phyloP scores from a whole-genome alignment of 2,113 vertebrate genomes.

The Chamaetylas fuelleborni region DNA sequence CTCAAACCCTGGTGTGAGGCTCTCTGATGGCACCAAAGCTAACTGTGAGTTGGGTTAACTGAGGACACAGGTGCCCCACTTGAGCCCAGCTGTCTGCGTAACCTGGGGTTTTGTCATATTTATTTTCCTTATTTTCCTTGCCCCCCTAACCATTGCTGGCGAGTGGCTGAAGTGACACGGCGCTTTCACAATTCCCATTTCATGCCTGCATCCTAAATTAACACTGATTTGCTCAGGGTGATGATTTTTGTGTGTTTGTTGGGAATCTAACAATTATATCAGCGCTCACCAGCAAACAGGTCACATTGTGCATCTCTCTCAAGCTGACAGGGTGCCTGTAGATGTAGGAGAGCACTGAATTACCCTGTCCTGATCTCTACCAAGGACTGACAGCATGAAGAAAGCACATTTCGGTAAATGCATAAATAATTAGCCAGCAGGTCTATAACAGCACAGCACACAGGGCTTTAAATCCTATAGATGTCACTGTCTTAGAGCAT shows the following conservation, averaged over 20 bases:
- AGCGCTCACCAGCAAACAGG: neutral
- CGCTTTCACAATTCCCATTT: neutral
- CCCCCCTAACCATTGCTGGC: fast-evolving
- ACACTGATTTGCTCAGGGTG: neutral
- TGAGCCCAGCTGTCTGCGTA: neutral
- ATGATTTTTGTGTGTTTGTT: neutral
- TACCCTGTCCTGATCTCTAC: neutral
- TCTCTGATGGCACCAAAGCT: neutral
- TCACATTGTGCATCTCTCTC: neutral
- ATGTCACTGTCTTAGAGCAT: neutral
- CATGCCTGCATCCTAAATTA: neutral
- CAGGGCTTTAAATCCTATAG: neutral
- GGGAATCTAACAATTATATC: neutral
- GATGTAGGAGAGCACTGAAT: neutral
- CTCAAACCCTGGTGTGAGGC: neutral
- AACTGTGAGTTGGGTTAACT: neutral
- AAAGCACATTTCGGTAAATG: neutral
- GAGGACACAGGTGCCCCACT: neutral
- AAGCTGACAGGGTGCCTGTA: neutral
- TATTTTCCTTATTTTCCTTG: neutral
- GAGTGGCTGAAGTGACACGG: neutral
- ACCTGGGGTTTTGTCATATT: neutral
- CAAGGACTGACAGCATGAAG: neutral
- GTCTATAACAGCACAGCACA: neutral
- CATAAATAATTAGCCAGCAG: neutral